phyloP scores from a whole-genome alignment of 2,888 invertebrate genomes.

The Volucella inflata region DNA sequence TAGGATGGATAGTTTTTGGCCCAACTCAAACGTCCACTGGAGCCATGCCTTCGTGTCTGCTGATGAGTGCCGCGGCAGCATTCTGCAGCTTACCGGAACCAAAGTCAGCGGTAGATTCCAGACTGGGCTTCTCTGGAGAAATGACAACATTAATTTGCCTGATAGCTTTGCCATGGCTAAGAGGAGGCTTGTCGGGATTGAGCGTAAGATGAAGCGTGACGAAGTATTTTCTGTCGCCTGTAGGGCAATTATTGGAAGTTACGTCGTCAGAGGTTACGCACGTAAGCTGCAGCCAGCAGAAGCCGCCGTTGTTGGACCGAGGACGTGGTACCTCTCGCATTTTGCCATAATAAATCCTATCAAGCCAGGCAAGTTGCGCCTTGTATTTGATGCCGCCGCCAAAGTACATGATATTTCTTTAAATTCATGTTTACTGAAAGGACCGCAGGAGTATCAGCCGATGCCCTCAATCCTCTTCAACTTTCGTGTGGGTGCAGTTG shows the following conservation, averaged over 20 bases:
- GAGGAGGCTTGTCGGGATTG: slow-evolving; percentile 10
- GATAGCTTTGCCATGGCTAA: slow-evolving; percentile 48
- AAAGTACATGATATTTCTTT: slow-evolving; percentile 73
- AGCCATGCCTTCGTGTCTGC: slow-evolving; percentile 19
- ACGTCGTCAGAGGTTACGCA: slow-evolving; percentile 17
- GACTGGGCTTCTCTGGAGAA: slow-evolving; percentile 41
- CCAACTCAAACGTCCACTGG: neutral
- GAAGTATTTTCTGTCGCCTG: too few relatives aligned
- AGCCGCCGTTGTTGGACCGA: neutral
- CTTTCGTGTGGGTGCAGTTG: slow-evolving; percentile 52
- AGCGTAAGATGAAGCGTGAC: too few relatives aligned
- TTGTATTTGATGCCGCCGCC: slow-evolving; percentile 78
- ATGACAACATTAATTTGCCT: slow-evolving; percentile 5
- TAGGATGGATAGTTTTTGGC: too few relatives aligned
- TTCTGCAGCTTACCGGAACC: slow-evolving; percentile 30
- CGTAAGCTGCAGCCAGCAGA: slow-evolving; percentile 4
- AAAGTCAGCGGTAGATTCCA: slow-evolving; percentile 47
- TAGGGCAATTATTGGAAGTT: too few relatives aligned
- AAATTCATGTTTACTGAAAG: slow-evolving; percentile 75
- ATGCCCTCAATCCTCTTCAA: slow-evolving; percentile 53
- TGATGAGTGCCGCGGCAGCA: neutral
- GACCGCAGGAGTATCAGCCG: slow-evolving; percentile 59
- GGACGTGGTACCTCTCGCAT: slow-evolving; percentile 20
- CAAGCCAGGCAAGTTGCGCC: slow-evolving; percentile 76
- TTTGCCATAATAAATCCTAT: slow-evolving; percentile 48